These are phyloP conservation scores for Zaprionus nigranus DNA, from an alignment of 1,140 invertebrate genomes.

Conservation along the genomic window DNA sequence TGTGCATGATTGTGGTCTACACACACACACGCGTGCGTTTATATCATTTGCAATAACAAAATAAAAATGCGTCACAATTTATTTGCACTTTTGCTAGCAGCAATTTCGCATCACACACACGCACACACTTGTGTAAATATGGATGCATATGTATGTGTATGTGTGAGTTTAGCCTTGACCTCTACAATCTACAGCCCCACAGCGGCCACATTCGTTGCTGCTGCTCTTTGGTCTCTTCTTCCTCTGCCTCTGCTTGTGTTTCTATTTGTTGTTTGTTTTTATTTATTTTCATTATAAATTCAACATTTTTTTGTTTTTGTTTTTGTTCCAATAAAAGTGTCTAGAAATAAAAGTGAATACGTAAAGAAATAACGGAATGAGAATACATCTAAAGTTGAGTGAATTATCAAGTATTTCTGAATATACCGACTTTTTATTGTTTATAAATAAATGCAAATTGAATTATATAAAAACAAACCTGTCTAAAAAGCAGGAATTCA, in stretches of 20 bases:
- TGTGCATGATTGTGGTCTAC: slow-evolving; percentile 17
- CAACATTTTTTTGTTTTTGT: background rate
- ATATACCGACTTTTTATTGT: background rate
- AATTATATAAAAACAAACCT: background rate
- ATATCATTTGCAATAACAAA: slow-evolving; percentile 79
- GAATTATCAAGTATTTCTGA: background rate
- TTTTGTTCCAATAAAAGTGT: slow-evolving; percentile 1
- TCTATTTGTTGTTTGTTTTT: background rate
- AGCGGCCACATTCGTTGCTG: slow-evolving; percentile 1
- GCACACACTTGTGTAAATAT: slow-evolving; percentile 4
- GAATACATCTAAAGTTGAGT: background rate
- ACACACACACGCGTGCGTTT: slow-evolving; percentile 40
- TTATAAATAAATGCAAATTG: slow-evolving; percentile 4
- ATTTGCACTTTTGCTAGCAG: slow-evolving; percentile 73
- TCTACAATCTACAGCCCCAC: slow-evolving; percentile 48
- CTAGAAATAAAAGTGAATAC: background rate
- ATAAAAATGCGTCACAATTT: slow-evolving; percentile 80
- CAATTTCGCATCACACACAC: slow-evolving; percentile 26
- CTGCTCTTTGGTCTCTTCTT: slow-evolving; percentile 19
- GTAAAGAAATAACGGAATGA: background rate
- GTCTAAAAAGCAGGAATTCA: background rate
- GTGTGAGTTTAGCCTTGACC: slow-evolving; percentile 51
- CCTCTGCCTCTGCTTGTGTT: slow-evolving; percentile 3
- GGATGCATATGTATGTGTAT: background rate
- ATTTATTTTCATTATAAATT: slow-evolving; percentile 5